Evolutionary conservation across 2,113 vertebrate species (phyloP).

Genomic region (Eidolon helvum): DNA sequence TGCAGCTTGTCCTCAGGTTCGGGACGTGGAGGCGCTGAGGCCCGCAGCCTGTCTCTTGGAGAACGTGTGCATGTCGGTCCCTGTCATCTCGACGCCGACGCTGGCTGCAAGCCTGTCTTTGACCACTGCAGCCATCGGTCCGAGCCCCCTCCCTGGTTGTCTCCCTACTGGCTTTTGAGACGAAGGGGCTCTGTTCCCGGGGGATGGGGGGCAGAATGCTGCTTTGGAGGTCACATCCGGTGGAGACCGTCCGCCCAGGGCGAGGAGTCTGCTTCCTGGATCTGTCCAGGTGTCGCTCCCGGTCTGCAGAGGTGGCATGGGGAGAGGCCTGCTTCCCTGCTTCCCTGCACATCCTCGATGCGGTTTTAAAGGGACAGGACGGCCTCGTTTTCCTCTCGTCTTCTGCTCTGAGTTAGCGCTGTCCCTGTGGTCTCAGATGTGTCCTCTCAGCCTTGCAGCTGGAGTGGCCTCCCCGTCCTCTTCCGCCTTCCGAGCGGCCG

Average conservation of each 20-base stretch:
- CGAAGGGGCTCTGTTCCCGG: neutral
- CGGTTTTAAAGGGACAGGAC: neutral
- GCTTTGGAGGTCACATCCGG: neutral
- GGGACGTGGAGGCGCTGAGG: neutral
- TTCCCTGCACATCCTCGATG: neutral
- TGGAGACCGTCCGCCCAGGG: neutral
- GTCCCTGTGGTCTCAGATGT: neutral
- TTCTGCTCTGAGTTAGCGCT: neutral
- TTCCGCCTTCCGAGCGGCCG: neutral
- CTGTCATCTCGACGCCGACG: neutral
- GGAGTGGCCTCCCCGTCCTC: neutral
- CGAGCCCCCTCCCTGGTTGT: neutral
- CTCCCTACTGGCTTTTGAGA: neutral
- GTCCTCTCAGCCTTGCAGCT: neutral
- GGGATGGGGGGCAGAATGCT: neutral
- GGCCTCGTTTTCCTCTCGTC: neutral
- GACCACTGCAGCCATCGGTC: neutral
- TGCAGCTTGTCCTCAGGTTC: neutral
- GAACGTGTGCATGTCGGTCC: neutral
- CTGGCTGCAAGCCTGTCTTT: neutral
- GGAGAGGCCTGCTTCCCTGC: neutral
- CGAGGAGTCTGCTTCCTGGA: neutral
- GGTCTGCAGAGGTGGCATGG: accelerated
- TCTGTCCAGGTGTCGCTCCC: neutral
- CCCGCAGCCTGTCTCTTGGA: neutral